These are phyloP conservation scores for Apamea anceps DNA, from an alignment of 2,888 invertebrate genomes.

Conservation along the genomic window DNA sequence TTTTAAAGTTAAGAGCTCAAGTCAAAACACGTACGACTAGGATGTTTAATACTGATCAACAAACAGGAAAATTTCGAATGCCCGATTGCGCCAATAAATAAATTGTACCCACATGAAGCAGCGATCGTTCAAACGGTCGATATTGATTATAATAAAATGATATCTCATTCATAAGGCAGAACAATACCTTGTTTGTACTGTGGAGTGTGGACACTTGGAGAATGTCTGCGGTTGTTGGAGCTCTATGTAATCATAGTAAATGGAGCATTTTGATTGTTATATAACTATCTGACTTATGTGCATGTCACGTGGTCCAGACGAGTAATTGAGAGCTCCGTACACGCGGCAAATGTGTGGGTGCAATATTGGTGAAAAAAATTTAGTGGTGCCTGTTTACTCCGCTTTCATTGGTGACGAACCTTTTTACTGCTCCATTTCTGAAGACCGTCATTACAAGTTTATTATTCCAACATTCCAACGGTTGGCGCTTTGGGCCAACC, in stretches of 20 bases:
- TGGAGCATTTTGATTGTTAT: slow-evolving; percentile 63
- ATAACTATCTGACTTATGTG: slow-evolving; percentile 65
- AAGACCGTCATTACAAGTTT: slow-evolving; percentile 10
- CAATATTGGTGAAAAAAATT: slow-evolving; percentile 42
- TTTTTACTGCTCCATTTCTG: slow-evolving; percentile 8
- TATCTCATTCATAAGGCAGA: slow-evolving; percentile 43
- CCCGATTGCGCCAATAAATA: slow-evolving; percentile 11
- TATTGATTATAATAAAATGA: slow-evolving; percentile 54
- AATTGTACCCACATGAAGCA: slow-evolving; percentile 14
- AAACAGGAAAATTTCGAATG: slow-evolving; percentile 20
- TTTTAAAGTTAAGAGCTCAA: too few species aligned
- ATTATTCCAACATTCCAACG: slow-evolving; percentile 30
- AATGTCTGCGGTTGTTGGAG: slow-evolving; percentile 50
- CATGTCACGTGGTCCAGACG: slow-evolving; percentile 60
- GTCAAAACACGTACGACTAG: not conserved
- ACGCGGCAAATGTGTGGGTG: slow-evolving; percentile 47
- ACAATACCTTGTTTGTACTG: slow-evolving; percentile 57
- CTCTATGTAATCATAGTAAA: slow-evolving; percentile 48
- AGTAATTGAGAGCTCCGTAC: slow-evolving; percentile 58
- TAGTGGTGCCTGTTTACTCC: slow-evolving; percentile 6
- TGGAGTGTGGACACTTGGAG: slow-evolving; percentile 24
- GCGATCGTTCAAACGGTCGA: slow-evolving; percentile 29
- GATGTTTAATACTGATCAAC: not conserved
- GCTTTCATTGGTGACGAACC: slow-evolving; percentile 2
- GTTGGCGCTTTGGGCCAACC: slow-evolving; percentile 15